These are phyloP conservation scores for Parascotia fuliginaria DNA, from an alignment of 2,888 invertebrate species.

Conservation along the genomic window DNA sequence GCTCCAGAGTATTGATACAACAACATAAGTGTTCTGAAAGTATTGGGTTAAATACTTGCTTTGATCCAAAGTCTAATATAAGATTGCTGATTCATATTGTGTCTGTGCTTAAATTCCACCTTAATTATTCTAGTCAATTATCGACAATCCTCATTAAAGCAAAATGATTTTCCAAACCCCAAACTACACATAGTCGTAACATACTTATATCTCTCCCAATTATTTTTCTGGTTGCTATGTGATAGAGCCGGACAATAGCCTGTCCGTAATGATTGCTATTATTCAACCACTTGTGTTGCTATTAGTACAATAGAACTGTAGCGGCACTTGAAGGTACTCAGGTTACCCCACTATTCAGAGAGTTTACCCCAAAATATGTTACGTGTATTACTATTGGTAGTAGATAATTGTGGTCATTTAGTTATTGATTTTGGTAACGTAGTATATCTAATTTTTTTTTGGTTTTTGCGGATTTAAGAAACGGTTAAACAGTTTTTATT, in stretches of 20 bases:
- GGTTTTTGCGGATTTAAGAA: too few relatives aligned
- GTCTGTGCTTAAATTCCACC: too few relatives aligned
- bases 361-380: conserved; percentile 22
- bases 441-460: too few relatives aligned
- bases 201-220: conserved; percentile 29
- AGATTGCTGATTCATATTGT: too few relatives aligned
- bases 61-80: too few relatives aligned
- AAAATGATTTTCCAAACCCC: neutral
- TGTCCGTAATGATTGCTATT: conserved; percentile 60
- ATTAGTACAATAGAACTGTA: conserved; percentile 46
- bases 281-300: conserved; percentile 56
- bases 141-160: neutral
- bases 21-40: too few relatives aligned
- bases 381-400: conserved; percentile 5
- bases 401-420: conserved; percentile 10
- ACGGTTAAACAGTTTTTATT: too few relatives aligned
- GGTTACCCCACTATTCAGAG: conserved; percentile 19
- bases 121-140: too few relatives aligned
- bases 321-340: conserved; percentile 24
- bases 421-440: too few relatives aligned
- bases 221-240: conserved; percentile 55
- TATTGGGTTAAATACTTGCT: too few relatives aligned
- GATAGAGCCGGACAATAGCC: conserved; percentile 63
- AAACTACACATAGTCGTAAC: conserved; percentile 6
- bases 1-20: too few relatives aligned